Evolutionary conservation across 1,140 invertebrate genomes (phyloP).

Genomic region (Streblospio benedicti): DNA sequence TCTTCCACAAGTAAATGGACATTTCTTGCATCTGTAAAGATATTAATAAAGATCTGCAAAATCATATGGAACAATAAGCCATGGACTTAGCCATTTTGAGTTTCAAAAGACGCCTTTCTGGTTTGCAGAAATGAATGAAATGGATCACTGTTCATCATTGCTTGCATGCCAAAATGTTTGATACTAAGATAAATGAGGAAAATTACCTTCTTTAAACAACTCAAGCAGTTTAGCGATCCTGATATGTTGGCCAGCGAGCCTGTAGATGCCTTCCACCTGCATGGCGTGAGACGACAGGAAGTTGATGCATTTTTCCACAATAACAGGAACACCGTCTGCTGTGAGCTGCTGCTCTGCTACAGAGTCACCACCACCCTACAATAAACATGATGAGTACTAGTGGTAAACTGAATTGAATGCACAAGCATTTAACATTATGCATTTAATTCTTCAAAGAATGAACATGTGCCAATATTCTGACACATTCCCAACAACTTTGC

Average conservation of each 20-base stretch:
- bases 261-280: slow-evolving; percentile 67
- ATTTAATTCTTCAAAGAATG: background rate
- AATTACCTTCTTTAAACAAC: slow-evolving; percentile 55
- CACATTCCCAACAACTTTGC: background rate
- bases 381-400: background rate
- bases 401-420: background rate
- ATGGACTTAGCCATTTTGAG: background rate
- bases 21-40: slow-evolving; percentile 63
- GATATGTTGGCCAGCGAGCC: slow-evolving; percentile 66
- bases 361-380: slow-evolving; percentile 59
- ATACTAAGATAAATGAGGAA: too few relatives aligned
- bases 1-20: slow-evolving; percentile 65
- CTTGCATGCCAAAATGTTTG: too few relatives aligned
- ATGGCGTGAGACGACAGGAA: slow-evolving; percentile 74
- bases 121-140: background rate
- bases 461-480: background rate
- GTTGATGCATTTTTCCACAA: slow-evolving; percentile 82
- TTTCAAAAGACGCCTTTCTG: too few relatives aligned
- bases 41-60: too few relatives aligned
- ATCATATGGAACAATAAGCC: background rate
- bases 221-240: slow-evolving; percentile 66
- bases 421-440: background rate
- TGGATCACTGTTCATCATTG: background rate
- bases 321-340: slow-evolving; percentile 72
- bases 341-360: slow-evolving; percentile 77